Evolutionary conservation across 2,113 vertebrate genomes (phyloP).

Genomic region (Puma concolor): DNA sequence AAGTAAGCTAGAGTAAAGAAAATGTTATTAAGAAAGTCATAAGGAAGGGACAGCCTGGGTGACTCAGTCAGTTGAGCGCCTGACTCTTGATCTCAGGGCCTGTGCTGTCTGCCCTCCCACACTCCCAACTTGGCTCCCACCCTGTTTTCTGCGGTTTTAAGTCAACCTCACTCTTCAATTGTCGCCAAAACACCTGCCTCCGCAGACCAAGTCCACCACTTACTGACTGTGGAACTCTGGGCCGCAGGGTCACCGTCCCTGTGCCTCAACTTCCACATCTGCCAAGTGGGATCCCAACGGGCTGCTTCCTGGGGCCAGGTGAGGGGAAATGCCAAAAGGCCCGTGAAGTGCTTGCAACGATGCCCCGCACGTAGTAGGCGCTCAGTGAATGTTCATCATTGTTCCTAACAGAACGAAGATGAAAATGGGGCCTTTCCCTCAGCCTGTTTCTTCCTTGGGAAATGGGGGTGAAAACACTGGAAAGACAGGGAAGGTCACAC

Average conservation of each 20-base stretch:
- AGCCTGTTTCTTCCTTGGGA: not conserved
- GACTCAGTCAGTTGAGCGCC: no score
- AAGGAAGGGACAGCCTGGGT: no score
- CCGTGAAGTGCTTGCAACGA: not conserved
- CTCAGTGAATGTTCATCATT: not conserved
- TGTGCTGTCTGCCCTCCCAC: not conserved
- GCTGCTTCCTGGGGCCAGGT: not conserved
- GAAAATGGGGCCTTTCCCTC: not conserved
- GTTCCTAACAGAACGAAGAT: not conserved
- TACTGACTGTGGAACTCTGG: not conserved
- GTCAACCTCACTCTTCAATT: not conserved
- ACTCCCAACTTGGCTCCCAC: not conserved
- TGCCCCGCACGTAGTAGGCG: fast-evolving
- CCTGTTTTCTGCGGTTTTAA: not conserved
- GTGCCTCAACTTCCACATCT: not conserved
- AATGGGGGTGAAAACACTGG: not conserved
- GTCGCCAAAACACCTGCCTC: fast-evolving
- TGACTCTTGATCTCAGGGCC: no score
- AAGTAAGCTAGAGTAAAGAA: no score
- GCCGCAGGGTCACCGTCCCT: fast-evolving
- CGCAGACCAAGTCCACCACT: not conserved
- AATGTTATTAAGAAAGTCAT: no score
- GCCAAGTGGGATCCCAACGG: not conserved
- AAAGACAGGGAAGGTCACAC: not conserved
- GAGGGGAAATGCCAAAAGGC: no score